A percentile compares a stretch with the other conserved stretches of the same genome.
Evolutionary conservation across 2,888 invertebrate genomes (phyloP).

Genomic region (Drosophila colorata): DNA sequence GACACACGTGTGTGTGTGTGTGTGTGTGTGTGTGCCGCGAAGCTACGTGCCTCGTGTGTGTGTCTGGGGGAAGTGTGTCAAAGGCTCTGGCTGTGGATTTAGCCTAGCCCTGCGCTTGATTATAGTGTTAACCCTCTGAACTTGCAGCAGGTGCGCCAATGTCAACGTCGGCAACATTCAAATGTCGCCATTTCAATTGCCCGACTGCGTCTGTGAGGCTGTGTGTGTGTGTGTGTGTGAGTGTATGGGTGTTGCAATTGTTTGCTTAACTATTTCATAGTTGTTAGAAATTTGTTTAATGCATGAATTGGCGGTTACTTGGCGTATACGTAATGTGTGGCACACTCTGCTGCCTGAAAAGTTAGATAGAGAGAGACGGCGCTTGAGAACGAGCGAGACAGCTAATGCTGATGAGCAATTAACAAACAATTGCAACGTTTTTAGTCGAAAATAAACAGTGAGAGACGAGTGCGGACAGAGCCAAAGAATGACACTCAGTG

Average conservation of each 20-base stretch:
- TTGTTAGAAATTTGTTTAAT: constrained; percentile 71
- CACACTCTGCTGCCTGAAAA: constrained; percentile 31
- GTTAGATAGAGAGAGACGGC: too few relatives aligned
- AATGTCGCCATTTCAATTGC: constrained; percentile 69
- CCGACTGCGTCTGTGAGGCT: neutral
- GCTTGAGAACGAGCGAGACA: neutral
- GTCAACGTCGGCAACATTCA: constrained; percentile 48
- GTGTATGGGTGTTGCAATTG: constrained; percentile 39
- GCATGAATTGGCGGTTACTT: constrained; percentile 66
- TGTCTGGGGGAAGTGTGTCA: constrained; percentile 30
- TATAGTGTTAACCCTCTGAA: constrained; percentile 77
- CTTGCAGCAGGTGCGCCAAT: constrained; percentile 70
- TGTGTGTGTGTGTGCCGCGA: constrained; percentile 52
- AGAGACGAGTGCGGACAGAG: constrained; percentile 22
- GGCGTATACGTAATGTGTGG: constrained; percentile 69
- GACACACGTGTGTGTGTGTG: constrained; percentile 27
- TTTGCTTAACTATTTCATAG: constrained; percentile 70
- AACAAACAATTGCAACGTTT: constrained; percentile 76
- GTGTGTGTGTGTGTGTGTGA: neutral
- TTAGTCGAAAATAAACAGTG: constrained; percentile 60
- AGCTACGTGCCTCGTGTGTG: constrained; percentile 45
- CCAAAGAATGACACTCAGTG: constrained; percentile 27
- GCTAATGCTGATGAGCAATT: constrained; percentile 71
- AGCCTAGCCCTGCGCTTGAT: constrained; percentile 62
- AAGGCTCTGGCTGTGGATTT: constrained; percentile 43